Conservation (phyloP, 2,888 invertebrate species). For the Tetragnatha montana region DNA sequence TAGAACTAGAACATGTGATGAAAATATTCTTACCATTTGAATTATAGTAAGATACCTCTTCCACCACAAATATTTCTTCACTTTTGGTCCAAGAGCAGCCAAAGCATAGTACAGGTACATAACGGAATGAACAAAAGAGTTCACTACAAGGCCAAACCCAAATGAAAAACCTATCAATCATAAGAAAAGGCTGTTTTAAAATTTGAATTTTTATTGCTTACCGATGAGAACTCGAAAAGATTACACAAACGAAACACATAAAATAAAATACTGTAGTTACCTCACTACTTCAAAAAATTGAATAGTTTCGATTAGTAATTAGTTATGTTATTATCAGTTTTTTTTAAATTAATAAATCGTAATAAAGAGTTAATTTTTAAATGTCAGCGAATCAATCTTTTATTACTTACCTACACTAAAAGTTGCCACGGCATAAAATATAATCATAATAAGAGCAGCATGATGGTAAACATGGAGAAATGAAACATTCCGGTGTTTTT, state of each 20-base stretch:
- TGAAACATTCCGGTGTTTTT: background rate
- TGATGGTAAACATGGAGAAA: background rate
- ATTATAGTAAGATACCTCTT: slow-evolving; percentile 6
- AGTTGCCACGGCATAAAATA: background rate
- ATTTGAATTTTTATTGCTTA: no score
- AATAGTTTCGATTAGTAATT: no score
- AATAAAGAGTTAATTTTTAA: no score
- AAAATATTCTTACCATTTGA: slow-evolving; percentile 18
- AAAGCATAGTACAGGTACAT: slow-evolving; percentile 11
- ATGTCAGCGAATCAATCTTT: no score
- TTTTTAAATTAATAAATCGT: no score
- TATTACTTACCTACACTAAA: background rate
- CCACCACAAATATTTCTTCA: slow-evolving; percentile 15
- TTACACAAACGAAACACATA: no score
- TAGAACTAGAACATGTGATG: no score
- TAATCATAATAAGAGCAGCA: background rate
- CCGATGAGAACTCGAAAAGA: no score
- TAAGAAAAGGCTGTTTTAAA: no score
- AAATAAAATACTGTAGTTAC: no score
- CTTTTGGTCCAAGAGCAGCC: background rate
- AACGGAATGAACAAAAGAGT: background rate
- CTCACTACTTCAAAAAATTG: no score
- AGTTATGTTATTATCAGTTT: no score
- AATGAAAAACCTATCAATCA: slow-evolving; percentile 9
- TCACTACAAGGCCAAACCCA: background rate